Evolutionary conservation across 2,888 invertebrate species (phyloP).

Genomic region (Leistus spinibarbis): DNA sequence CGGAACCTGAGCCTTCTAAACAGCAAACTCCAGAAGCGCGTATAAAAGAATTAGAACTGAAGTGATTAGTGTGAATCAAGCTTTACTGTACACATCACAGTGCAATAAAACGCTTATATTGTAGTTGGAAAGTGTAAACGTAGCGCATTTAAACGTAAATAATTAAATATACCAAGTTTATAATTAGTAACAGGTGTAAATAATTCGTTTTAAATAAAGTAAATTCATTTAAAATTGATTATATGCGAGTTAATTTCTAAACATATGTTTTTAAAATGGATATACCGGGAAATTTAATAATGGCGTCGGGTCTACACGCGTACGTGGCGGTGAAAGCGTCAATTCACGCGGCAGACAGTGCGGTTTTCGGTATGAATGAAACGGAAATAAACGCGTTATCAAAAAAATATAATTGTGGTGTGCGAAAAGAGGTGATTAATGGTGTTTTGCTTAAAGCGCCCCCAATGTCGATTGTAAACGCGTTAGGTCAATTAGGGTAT

Average conservation of each 20-base stretch:
- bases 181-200: too few relatives aligned
- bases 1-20: slow-evolving; percentile 76
- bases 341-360: slow-evolving; percentile 73
- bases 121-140: too few relatives aligned
- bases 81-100: too few relatives aligned
- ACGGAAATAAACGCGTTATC: slow-evolving; percentile 73
- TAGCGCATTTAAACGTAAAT: too few relatives aligned
- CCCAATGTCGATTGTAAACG: slow-evolving; percentile 74
- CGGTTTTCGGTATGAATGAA: slow-evolving; percentile 75
- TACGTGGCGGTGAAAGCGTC: slow-evolving; percentile 83
- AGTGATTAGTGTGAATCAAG: too few relatives aligned
- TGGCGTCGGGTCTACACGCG: slow-evolving; percentile 64
- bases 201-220: too few relatives aligned
- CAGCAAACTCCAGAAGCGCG: too few relatives aligned
- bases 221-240: not conserved
- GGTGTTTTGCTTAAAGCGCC: slow-evolving; percentile 73
- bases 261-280: slow-evolving; percentile 49
- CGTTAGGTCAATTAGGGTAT: slow-evolving; percentile 78
- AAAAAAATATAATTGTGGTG: slow-evolving; percentile 70
- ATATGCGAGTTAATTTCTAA: not conserved
- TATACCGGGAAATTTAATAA: slow-evolving; percentile 55
- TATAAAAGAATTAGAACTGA: too few relatives aligned
- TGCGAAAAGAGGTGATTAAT: slow-evolving; percentile 68
- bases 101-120: too few relatives aligned
- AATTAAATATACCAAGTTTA: too few relatives aligned